A percentile compares a stretch with the other conserved stretches of the same genome.
Conservation (phyloP, 1,140 invertebrate genomes). For the Megathymus violae region DNA sequence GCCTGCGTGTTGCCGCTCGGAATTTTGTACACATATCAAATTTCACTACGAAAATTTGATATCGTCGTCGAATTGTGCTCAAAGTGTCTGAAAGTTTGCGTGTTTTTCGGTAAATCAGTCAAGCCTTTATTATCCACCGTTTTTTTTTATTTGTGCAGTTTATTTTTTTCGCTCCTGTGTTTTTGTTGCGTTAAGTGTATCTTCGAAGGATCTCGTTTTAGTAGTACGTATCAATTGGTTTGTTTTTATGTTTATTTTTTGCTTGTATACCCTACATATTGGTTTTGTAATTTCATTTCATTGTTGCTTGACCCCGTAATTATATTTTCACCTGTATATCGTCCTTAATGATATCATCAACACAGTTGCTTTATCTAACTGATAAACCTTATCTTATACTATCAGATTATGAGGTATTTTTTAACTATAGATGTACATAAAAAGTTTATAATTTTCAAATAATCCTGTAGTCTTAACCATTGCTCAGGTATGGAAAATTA, state of each 20-base stretch:
- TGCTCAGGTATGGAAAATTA: no score
- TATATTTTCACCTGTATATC: slow-evolving; percentile 30
- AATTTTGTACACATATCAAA: slow-evolving; percentile 76
- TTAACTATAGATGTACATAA: slow-evolving; percentile 46
- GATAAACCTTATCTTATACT: slow-evolving; percentile 72
- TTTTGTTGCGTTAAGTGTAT: slow-evolving; percentile 72
- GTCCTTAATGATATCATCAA: slow-evolving; percentile 70
- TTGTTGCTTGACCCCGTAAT: slow-evolving; percentile 42
- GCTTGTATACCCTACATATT: slow-evolving; percentile 30
- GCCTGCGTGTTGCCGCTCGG: slow-evolving; percentile 37
- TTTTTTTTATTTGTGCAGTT: slow-evolving; percentile 59
- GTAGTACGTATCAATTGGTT: slow-evolving; percentile 62
- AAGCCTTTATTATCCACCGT: slow-evolving; percentile 50
- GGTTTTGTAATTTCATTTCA: slow-evolving; percentile 40
- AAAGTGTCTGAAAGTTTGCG: slow-evolving; percentile 66
- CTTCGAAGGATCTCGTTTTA: slow-evolving; percentile 58
- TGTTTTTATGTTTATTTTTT: slow-evolving; percentile 45
- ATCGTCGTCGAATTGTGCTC: slow-evolving; percentile 75
- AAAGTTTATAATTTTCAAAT: no score
- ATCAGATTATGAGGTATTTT: slow-evolving; percentile 37
- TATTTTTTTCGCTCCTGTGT: slow-evolving; percentile 61
- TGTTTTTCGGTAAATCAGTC: slow-evolving; percentile 68
- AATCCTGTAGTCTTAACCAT: slow-evolving; percentile 1
- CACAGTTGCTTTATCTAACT: slow-evolving; percentile 77
- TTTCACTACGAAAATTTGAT: slow-evolving; percentile 82